phyloP scores from a whole-genome alignment of 2,888 invertebrate genomes.

The Asteroscopus sphinx region DNA sequence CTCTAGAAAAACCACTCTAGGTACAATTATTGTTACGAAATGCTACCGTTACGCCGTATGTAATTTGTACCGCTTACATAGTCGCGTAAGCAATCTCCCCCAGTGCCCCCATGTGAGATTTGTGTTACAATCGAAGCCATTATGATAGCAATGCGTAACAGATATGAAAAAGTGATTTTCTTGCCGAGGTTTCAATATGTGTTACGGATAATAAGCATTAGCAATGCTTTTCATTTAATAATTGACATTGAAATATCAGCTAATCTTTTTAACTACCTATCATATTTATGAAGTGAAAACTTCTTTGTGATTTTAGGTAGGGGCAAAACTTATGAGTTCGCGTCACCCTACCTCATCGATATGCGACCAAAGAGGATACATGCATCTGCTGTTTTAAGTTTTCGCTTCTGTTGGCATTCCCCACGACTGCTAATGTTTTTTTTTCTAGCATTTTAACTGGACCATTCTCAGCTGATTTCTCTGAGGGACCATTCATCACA shows the following conservation, averaged over 20 bases:
- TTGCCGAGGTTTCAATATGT: background rate
- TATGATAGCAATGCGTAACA: slow-evolving; percentile 14
- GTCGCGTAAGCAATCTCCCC: slow-evolving; percentile 60
- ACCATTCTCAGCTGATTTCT: too few species aligned
- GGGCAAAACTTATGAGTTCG: too few species aligned
- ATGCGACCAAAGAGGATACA: too few species aligned
- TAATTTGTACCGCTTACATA: slow-evolving; percentile 69
- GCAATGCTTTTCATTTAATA: slow-evolving; percentile 14
- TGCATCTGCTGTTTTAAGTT: too few species aligned
- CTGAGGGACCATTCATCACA: too few species aligned
- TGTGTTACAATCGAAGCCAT: slow-evolving; percentile 48
- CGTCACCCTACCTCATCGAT: too few species aligned
- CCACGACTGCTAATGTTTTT: too few species aligned
- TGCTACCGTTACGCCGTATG: slow-evolving; percentile 62
- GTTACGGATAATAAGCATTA: background rate
- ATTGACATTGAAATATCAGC: background rate
- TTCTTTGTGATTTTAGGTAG: too few species aligned
- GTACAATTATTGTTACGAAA: slow-evolving; percentile 81
- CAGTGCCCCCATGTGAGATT: slow-evolving; percentile 56
- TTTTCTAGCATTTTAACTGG: too few species aligned
- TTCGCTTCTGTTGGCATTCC: too few species aligned
- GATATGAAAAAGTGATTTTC: slow-evolving; percentile 19
- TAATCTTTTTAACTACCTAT: background rate
- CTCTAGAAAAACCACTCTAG: slow-evolving; percentile 84
- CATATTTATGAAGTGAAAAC: too few species aligned